A percentile compares a stretch with the other conserved stretches of the same genome.
Conservation (phyloP, 2,888 invertebrate genomes). For the Synergus umbraculus region DNA sequence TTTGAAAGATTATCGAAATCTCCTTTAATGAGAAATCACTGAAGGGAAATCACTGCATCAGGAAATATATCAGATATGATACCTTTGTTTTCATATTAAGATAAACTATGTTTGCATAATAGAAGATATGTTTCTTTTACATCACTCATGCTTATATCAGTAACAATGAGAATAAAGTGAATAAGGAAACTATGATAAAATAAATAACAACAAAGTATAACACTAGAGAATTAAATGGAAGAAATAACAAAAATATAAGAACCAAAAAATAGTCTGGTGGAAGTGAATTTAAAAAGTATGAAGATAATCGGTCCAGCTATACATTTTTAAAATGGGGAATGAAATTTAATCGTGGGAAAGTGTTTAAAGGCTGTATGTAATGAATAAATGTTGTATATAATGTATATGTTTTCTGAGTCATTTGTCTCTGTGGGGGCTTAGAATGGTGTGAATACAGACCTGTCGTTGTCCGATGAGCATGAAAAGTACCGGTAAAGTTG, state of each 20-base stretch:
- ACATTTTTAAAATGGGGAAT: neutral
- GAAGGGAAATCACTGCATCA: neutral
- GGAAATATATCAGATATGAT: neutral
- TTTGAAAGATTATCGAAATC: neutral
- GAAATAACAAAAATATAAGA: too few relatives aligned
- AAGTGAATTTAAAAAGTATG: neutral
- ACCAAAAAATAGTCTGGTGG: too few relatives aligned
- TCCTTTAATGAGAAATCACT: neutral
- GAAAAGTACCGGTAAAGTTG: conserved; percentile 19
- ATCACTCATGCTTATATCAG: neutral
- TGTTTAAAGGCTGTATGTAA: neutral
- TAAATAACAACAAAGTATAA: too few relatives aligned
- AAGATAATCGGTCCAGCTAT: neutral
- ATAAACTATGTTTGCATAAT: neutral
- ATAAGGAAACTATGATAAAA: neutral
- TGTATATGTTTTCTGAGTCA: neutral
- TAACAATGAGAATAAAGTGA: neutral
- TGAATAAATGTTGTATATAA: neutral
- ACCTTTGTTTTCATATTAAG: neutral
- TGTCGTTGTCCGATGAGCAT: conserved; percentile 11
- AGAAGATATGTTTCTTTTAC: neutral
- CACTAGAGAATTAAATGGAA: too few relatives aligned
- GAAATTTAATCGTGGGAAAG: neutral
- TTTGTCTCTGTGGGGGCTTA: conserved; percentile 1
- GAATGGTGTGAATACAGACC: conserved; percentile 15